phyloP scores from a whole-genome alignment of 2,888 invertebrate genomes.

The Ligdia adustata region DNA sequence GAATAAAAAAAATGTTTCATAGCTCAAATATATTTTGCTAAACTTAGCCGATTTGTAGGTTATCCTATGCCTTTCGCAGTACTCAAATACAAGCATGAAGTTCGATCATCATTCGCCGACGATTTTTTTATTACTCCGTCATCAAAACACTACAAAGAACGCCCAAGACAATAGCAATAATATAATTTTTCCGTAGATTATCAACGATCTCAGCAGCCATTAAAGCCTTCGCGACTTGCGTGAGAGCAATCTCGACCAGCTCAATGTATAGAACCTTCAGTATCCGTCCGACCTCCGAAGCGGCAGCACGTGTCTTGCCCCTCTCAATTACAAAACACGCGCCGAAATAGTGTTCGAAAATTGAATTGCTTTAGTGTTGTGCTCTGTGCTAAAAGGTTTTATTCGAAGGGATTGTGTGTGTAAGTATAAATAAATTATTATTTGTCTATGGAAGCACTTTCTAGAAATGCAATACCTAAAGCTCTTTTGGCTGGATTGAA shows the following conservation, averaged over 20 bases:
- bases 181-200: too few relatives aligned
- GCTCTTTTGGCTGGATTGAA: conserved; percentile 1
- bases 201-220: conserved; percentile 15
- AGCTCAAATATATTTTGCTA: too few relatives aligned
- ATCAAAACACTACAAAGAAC: too few relatives aligned
- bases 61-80: too few relatives aligned
- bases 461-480: background rate
- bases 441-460: background rate
- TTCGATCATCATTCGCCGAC: too few relatives aligned
- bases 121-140: too few relatives aligned
- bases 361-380: conserved; percentile 35
- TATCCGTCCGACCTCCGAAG: conserved; percentile 12
- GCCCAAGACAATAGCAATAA: too few relatives aligned
- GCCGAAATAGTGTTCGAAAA: conserved; percentile 19
- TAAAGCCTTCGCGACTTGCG: conserved; percentile 31
- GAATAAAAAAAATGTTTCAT: too few relatives aligned
- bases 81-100: too few relatives aligned
- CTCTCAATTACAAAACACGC: conserved; percentile 21
- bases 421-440: conserved; percentile 40
- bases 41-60: too few relatives aligned
- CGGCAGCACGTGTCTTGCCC: conserved; percentile 19
- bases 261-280: too few relatives aligned
- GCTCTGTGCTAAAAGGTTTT: conserved; percentile 44
- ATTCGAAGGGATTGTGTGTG: conserved; percentile 41
- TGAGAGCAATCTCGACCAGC: conserved; percentile 31